Percentiles rank a stretch among this genome's conserved stretches.
phyloP scores from a whole-genome alignment of 1,140 invertebrate genomes.

The Aphaenogaster floridana region DNA sequence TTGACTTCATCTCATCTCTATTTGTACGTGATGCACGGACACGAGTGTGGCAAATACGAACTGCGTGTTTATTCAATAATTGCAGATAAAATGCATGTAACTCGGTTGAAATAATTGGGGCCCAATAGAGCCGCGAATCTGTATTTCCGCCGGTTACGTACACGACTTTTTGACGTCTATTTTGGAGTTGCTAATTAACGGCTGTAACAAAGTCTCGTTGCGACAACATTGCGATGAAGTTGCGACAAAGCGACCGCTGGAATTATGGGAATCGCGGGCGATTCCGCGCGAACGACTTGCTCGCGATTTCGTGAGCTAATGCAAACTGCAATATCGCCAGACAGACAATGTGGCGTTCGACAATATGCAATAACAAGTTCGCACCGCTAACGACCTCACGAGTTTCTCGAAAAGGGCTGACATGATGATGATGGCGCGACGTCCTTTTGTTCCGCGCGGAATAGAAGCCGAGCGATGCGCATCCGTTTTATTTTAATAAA shows the following conservation, averaged over 20 bases:
- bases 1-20: constrained; percentile 1
- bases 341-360: constrained; percentile 56
- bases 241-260: constrained; percentile 55
- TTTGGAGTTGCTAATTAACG: constrained; percentile 55
- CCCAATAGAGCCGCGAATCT: constrained; percentile 14
- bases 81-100: constrained; percentile 34
- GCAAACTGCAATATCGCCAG: constrained; percentile 57
- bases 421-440: constrained; percentile 21
- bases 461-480: constrained; percentile 5
- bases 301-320: constrained; percentile 60
- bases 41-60: not conserved
- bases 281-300: constrained; percentile 60
- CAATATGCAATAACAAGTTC: constrained; percentile 66
- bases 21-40: not conserved
- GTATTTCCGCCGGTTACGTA: constrained; percentile 11
- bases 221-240: constrained; percentile 57
- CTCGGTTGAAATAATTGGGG: constrained; percentile 49
- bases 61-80: constrained; percentile 30
- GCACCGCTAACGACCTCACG: constrained; percentile 54
- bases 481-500: constrained; percentile 40
- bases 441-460: constrained; percentile 40
- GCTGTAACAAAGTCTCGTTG: constrained; percentile 45
- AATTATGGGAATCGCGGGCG: constrained; percentile 56
- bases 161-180: constrained; percentile 44
- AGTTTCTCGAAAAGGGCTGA: constrained; percentile 52